These are phyloP conservation scores for Dendrolimus kikuchii DNA, from an alignment of 1,140 invertebrate species.

Conservation along the genomic window DNA sequence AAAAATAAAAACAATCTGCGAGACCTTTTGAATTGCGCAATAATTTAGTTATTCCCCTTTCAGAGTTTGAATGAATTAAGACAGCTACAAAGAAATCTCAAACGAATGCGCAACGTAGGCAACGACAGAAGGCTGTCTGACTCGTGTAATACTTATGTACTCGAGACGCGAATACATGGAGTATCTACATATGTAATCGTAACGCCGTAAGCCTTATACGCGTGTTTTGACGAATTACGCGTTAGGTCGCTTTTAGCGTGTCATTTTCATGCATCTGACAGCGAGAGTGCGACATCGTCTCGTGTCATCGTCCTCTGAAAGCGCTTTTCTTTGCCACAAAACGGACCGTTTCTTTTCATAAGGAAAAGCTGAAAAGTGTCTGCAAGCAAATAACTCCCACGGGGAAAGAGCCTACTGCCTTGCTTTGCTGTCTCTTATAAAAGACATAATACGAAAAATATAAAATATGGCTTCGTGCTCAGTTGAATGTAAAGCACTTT, in stretches of 20 bases:
- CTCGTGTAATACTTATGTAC: constrained; percentile 7
- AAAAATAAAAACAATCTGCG: constrained; percentile 17
- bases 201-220: constrained; percentile 19
- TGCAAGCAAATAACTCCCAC: constrained; percentile 68
- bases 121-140: neutral
- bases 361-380: constrained; percentile 69
- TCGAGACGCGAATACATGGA: constrained; percentile 13
- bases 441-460: constrained; percentile 55
- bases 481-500: neutral
- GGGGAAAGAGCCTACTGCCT: constrained; percentile 66
- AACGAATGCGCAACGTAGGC: constrained; percentile 14
- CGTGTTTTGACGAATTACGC: constrained; percentile 62
- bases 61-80: constrained; percentile 43
- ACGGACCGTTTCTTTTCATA: constrained; percentile 70
- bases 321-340: constrained; percentile 69
- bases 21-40: constrained; percentile 38
- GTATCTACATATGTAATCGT: constrained; percentile 10
- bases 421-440: constrained; percentile 45
- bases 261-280: constrained; percentile 59
- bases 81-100: constrained; percentile 24
- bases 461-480: constrained; percentile 37
- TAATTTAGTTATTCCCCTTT: constrained; percentile 43
- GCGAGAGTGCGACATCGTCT: constrained; percentile 63
- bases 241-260: constrained; percentile 59
- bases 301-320: constrained; percentile 71